Percentiles rank a stretch among this genome's conserved stretches.
Evolutionary conservation across 1,140 invertebrate genomes (phyloP).

Genomic region (Aphidius ervi): DNA sequence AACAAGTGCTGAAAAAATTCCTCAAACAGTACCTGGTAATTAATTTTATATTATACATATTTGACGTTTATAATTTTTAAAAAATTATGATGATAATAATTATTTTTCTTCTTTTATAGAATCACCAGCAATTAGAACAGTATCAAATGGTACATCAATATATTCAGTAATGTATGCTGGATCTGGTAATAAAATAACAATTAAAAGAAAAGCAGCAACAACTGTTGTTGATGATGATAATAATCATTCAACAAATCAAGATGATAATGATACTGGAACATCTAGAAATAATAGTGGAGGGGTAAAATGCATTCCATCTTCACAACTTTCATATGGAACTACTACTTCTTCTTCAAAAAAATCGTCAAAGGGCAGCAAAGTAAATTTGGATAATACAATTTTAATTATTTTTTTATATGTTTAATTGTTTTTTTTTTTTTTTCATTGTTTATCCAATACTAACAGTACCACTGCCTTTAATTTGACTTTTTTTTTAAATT

Average conservation of each 20-base stretch:
- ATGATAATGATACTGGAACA: not conserved
- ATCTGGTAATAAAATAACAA: conserved; percentile 75
- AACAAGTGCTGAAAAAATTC: conserved; percentile 39
- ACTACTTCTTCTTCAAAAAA: conserved; percentile 43
- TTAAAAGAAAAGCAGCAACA: conserved; percentile 67
- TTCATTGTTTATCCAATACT: too few species aligned
- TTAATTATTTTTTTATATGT: conserved; percentile 1
- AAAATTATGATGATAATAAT: not conserved
- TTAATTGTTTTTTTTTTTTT: not conserved
- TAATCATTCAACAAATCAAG: conserved; percentile 23
- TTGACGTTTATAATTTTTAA: conserved; percentile 8
- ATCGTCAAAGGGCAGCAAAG: conserved; percentile 50
- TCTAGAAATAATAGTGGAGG: conserved; percentile 38
- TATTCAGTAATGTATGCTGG: conserved; percentile 77
- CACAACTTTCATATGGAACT: conserved; percentile 45
- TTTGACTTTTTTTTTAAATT: too few species aligned
- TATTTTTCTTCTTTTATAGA: conserved; percentile 24
- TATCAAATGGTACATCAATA: conserved; percentile 66
- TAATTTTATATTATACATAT: conserved; percentile 19
- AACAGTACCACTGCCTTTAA: too few species aligned
- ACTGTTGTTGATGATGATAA: conserved; percentile 44
- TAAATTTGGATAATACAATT: conserved; percentile 30
- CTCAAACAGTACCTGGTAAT: conserved; percentile 40
- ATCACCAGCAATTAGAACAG: conserved; percentile 55
- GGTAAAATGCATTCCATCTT: conserved; percentile 51